Conservation (phyloP, 2,113 vertebrate species). For the Cathartes aura region DNA sequence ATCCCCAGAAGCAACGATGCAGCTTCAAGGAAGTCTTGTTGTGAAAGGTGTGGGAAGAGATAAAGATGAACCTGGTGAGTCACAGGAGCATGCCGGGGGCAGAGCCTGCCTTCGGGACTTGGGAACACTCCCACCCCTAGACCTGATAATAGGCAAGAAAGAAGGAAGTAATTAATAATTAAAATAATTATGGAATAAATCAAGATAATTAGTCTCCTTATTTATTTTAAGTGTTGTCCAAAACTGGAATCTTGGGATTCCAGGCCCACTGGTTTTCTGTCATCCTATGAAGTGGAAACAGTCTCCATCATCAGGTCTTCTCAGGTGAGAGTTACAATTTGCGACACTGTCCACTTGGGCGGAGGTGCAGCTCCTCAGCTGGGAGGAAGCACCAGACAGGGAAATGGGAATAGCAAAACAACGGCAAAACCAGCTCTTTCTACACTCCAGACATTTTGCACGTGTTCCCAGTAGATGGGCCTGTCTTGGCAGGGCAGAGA, state of each 20-base stretch:
- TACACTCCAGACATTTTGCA: neutral
- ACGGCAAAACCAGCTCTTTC: neutral
- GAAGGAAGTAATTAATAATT: slow-evolving; percentile 43
- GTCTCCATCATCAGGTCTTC: neutral
- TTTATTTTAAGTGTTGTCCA: neutral
- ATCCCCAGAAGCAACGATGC: neutral
- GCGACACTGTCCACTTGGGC: neutral
- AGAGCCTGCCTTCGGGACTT: neutral
- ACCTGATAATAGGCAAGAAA: neutral
- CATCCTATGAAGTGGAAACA: neutral
- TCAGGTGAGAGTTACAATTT: neutral
- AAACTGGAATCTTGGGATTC: slow-evolving; percentile 13
- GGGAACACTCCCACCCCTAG: neutral
- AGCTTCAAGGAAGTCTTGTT: slow-evolving; percentile 9
- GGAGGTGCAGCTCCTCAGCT: neutral
- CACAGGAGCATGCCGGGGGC: neutral
- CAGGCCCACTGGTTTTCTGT: neutral
- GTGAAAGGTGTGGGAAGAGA: slow-evolving; percentile 22
- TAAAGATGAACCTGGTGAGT: slow-evolving; percentile 6
- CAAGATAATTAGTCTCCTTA: slow-evolving; percentile 22
- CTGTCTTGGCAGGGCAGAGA: neutral
- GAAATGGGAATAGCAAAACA: neutral
- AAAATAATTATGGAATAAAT: slow-evolving; percentile 48
- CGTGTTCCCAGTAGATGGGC: neutral
- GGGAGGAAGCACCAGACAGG: neutral